Percentiles rank a stretch among this genome's conserved stretches.
These are phyloP conservation scores for Casuarius casuarius DNA, from an alignment of 2,113 vertebrate species.

Conservation along the genomic window DNA sequence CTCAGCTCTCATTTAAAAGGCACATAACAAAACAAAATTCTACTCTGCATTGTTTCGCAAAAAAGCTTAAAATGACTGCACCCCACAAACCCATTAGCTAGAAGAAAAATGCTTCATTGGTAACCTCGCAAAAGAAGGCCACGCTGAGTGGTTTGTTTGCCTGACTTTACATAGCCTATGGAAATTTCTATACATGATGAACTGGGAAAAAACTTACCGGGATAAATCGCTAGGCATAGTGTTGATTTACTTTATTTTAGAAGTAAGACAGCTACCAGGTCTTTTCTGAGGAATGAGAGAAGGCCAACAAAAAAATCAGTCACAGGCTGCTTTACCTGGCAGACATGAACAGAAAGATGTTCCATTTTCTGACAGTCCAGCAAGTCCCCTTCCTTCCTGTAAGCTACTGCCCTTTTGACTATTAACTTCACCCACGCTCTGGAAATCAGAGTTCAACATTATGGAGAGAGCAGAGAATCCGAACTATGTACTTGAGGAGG, in stretches of 20 bases:
- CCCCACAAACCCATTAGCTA: not conserved
- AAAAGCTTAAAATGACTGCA: not conserved
- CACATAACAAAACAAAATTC: not conserved
- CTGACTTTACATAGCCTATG: not conserved
- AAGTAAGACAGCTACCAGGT: not conserved
- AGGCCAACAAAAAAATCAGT: not conserved
- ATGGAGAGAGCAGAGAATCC: not conserved
- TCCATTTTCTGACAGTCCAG: not conserved
- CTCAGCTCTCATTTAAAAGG: not conserved
- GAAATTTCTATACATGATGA: not conserved
- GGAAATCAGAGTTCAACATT: not conserved
- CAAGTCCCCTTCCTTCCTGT: not conserved
- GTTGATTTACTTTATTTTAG: not conserved
- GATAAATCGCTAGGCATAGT: not conserved
- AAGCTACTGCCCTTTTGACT: not conserved
- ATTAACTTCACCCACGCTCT: not conserved
- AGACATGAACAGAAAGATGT: not conserved
- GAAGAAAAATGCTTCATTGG: not conserved
- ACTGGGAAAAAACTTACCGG: not conserved
- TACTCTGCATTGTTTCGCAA: not conserved
- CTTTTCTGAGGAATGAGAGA: not conserved
- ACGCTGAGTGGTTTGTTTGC: not conserved
- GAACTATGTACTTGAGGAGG: not conserved
- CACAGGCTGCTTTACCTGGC: not conserved
- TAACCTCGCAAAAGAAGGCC: not conserved